phyloP scores from a whole-genome alignment of 2,888 invertebrate species.

The Oxycera nigricornis region DNA sequence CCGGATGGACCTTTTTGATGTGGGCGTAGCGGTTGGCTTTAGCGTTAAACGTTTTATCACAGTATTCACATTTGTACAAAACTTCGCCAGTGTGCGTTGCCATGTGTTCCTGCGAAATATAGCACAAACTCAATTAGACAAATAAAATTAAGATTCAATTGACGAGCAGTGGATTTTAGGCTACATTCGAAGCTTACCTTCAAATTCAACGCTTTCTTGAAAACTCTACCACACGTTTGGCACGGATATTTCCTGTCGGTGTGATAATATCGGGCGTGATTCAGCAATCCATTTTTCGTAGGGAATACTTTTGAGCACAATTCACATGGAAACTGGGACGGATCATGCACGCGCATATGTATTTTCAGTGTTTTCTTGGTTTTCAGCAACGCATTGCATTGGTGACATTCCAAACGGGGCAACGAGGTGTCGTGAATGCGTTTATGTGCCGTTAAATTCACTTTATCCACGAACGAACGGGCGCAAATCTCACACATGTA shows the following conservation, averaged over 20 bases:
- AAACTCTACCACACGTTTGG: constrained; percentile 43
- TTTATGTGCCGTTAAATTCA: constrained; percentile 35
- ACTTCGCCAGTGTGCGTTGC: constrained; percentile 46
- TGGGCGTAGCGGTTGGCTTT: constrained; percentile 47
- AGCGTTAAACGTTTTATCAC: constrained; percentile 47
- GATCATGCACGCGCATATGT: constrained; percentile 37
- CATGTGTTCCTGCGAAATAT: constrained; percentile 46
- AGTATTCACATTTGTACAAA: constrained; percentile 47
- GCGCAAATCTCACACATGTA: constrained; percentile 45
- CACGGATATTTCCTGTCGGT: constrained; percentile 40
- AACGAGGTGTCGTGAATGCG: constrained; percentile 1
- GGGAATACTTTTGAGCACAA: constrained; percentile 43
- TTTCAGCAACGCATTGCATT: constrained; percentile 41
- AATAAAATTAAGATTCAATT: background rate
- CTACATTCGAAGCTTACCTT: constrained; percentile 31
- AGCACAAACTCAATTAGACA: background rate
- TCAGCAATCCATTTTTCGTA: constrained; percentile 44
- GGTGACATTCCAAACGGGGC: constrained; percentile 41
- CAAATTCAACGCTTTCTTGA: constrained; percentile 43
- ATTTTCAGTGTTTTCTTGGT: constrained; percentile 21
- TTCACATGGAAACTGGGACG: constrained; percentile 32
- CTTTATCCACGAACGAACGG: constrained; percentile 33
- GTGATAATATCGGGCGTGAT: constrained; percentile 43
- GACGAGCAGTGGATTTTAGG: background rate
- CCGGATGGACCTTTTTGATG: constrained; percentile 45